Evolutionary conservation across 2,797 vertebrate genomes (phyloP), one percentile per base, ranked within the genome.

Genomic region (Falco peregrinus): DNA sequence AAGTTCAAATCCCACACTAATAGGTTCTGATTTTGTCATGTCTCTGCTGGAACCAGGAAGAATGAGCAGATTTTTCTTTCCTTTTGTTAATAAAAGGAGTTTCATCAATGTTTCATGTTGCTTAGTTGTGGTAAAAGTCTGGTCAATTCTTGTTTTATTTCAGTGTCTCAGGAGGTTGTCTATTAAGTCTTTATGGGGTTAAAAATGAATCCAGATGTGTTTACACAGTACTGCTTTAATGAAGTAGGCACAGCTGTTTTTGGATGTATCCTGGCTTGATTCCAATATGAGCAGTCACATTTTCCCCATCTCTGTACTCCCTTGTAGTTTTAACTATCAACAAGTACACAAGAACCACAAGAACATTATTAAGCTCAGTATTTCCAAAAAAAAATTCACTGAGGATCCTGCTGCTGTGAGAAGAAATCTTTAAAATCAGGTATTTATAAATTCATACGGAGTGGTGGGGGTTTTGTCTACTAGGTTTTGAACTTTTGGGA

Each of bases 171-270:
- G 68, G 37, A 89, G 65, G 50, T 75, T 67, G 64, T 79, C 56
- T 75, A n/a, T 93, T 80, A 91, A 84, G 76, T 67, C 60, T 89
- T 45, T 73, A 63, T 63, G 54, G 94, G 76, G 90, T 95, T 95
- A 96, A 96, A 91, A 95, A 86, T 88, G 10, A 92, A 95, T 85
- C 87, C 76, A 96, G 90, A 94, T 94, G 88, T 90, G 90, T 95
- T 96, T 96, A 84, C 3, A 2, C 28, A 68, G 22, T 91, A 70
- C 51, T 74, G 82, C 77, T 95, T 87, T 85, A 93, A 87, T 74
- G 48, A 50, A 93, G 79, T 70, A 94, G 94, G 79, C 82, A 92
- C 94, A 97, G 87, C 69, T 96, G 95, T 41, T 96, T 83, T 78
- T 2, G 15, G 71, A 79, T 94, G 74, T 67, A 31, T 84, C 60